Evolutionary conservation across 2,797 vertebrate genomes (phyloP).

Genomic region (Sandelia bainsii): DNA sequence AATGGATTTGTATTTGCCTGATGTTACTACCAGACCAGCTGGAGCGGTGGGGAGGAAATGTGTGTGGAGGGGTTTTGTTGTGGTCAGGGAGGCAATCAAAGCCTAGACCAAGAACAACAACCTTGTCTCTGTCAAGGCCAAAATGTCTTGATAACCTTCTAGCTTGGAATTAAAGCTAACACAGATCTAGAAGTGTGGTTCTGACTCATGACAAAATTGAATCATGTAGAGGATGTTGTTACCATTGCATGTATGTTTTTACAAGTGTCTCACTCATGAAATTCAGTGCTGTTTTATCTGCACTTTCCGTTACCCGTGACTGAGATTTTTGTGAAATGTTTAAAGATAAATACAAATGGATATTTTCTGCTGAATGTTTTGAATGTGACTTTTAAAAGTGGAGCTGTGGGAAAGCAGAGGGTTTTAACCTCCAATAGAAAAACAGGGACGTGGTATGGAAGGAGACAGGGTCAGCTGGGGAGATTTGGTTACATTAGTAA

Average conservation of each 20-base stretch:
- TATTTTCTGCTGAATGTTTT: slow-evolving; percentile 15
- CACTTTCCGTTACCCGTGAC: background rate
- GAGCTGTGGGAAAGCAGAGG: slow-evolving; percentile 43
- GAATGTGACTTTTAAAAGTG: slow-evolving; percentile 27
- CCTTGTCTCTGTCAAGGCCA: slow-evolving; percentile 36
- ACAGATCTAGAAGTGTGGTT: slow-evolving; percentile 22
- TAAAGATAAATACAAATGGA: slow-evolving; percentile 16
- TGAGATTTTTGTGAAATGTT: slow-evolving; percentile 6
- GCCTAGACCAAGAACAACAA: slow-evolving; percentile 63
- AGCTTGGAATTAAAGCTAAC: slow-evolving; percentile 27
- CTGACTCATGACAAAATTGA: slow-evolving; percentile 44
- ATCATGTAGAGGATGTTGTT: slow-evolving; percentile 42
- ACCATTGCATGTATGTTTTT: slow-evolving; percentile 50
- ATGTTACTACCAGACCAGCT: slow-evolving; percentile 66
- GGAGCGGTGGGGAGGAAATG: background rate
- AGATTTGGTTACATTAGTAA: slow-evolving; percentile 70
- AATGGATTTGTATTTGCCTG: slow-evolving; percentile 71
- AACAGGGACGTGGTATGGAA: slow-evolving; percentile 54
- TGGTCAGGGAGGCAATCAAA: slow-evolving; percentile 50
- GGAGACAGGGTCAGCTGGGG: slow-evolving; percentile 68
- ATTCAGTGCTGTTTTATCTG: slow-evolving; percentile 24
- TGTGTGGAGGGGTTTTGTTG: slow-evolving; percentile 2
- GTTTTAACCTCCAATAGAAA: slow-evolving; percentile 63
- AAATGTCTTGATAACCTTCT: slow-evolving; percentile 51
- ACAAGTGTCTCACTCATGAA: slow-evolving; percentile 24